Evolutionary conservation across 2,888 invertebrate genomes (phyloP).

Genomic region (Hypomecis atomaria): DNA sequence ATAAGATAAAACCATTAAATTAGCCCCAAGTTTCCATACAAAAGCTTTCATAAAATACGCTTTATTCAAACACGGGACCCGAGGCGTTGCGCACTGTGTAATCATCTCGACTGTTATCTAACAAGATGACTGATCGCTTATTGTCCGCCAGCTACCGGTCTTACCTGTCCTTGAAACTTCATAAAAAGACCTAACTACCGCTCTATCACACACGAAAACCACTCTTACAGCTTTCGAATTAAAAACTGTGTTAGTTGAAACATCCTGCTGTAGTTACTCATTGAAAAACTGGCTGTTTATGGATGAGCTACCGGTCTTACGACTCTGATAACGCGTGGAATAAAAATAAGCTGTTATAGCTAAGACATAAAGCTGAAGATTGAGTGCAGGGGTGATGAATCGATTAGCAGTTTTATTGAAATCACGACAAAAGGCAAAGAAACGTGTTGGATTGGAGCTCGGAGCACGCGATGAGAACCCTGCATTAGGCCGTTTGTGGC

Average conservation of each 20-base stretch:
- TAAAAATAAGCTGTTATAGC: slow-evolving; percentile 28
- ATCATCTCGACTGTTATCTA: slow-evolving; percentile 74
- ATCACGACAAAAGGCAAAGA: slow-evolving; percentile 46
- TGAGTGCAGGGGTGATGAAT: slow-evolving; percentile 17
- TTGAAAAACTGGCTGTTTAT: slow-evolving; percentile 5
- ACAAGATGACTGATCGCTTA: slow-evolving; percentile 79
- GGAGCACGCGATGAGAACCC: slow-evolving; percentile 49
- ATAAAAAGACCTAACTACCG: slow-evolving; percentile 49
- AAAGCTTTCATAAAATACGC: slow-evolving; percentile 41
- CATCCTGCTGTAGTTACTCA: slow-evolving; percentile 14
- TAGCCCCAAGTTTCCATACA: slow-evolving; percentile 30
- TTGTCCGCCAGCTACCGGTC: slow-evolving; percentile 80
- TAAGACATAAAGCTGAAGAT: slow-evolving; percentile 25
- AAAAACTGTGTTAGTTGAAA: slow-evolving; percentile 5
- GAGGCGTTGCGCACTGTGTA: slow-evolving; percentile 51
- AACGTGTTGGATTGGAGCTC: slow-evolving; percentile 47
- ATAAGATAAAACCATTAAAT: slow-evolving; percentile 29
- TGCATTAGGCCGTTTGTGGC: slow-evolving; percentile 54
- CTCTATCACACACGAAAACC: slow-evolving; percentile 41
- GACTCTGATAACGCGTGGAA: slow-evolving; percentile 22
- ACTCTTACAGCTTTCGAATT: slow-evolving; percentile 33
- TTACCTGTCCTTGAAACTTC: slow-evolving; percentile 55
- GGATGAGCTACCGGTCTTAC: slow-evolving; percentile 56
- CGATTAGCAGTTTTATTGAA: slow-evolving; percentile 41
- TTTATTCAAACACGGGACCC: slow-evolving; percentile 42